Conservation (phyloP, 2,113 vertebrate species). For the Oncorhynchus kisutch region DNA sequence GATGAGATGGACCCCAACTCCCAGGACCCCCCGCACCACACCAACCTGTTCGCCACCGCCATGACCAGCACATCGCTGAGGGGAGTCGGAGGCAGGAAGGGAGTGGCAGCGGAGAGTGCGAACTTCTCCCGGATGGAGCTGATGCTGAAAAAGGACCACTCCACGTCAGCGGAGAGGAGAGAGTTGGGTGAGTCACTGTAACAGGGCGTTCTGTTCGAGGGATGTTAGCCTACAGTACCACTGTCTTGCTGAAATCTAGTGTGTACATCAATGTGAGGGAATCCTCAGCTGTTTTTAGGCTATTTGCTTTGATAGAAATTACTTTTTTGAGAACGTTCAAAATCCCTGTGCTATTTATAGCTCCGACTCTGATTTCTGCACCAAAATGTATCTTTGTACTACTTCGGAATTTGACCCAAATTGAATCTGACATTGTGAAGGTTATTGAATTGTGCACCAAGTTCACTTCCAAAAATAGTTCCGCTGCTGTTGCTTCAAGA, state of each 20-base stretch:
- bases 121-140: constrained; percentile 69
- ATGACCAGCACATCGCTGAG: constrained; percentile 73
- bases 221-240: not conserved
- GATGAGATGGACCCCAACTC: constrained; percentile 58
- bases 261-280: no score
- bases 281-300: not conserved
- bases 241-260: no score
- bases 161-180: constrained; percentile 76
- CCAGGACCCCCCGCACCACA: constrained; percentile 78
- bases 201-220: not conserved
- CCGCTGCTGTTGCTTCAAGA: constrained; percentile 29
- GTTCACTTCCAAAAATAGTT: constrained; percentile 52
- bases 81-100: constrained; percentile 60
- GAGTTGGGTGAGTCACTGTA: constrained; percentile 66
- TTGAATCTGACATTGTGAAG: constrained; percentile 53
- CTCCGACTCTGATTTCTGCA: constrained; percentile 18
- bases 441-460: constrained; percentile 46
- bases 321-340: not conserved
- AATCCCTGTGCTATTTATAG: constrained; percentile 8
- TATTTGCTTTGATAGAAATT: constrained; percentile 8
- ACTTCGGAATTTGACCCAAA: constrained; percentile 32
- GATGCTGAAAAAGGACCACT: constrained; percentile 80
- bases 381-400: constrained; percentile 17
- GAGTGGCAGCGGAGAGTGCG: constrained; percentile 52
- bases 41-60: constrained; percentile 96